Evolutionary conservation across 2,797 vertebrate species (phyloP).

Genomic region (Sciurus vulgaris): DNA sequence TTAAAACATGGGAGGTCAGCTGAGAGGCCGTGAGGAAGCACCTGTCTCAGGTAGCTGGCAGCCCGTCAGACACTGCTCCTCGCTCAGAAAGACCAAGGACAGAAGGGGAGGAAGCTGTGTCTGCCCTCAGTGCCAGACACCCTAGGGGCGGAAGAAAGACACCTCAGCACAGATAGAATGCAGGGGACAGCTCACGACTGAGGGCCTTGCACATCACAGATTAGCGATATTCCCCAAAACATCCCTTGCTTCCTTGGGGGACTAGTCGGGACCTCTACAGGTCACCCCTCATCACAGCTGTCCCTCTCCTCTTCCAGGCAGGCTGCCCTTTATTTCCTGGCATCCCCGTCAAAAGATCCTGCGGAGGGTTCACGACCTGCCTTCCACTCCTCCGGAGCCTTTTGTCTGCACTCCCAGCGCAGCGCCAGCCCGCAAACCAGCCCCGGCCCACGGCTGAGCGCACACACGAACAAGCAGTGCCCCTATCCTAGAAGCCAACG

Average conservation of each 20-base stretch:
- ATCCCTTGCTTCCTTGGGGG: not conserved
- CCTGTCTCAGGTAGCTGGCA: not conserved
- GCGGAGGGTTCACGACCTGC: not conserved
- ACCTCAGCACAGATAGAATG: too few species aligned
- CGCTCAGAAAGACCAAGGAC: rapidly evolving
- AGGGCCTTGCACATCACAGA: rapidly evolving
- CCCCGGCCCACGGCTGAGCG: not conserved
- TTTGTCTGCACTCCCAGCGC: not conserved
- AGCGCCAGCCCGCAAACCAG: not conserved
- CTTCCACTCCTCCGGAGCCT: rapidly evolving
- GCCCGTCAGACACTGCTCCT: rapidly evolving
- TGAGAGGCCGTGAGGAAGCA: not conserved
- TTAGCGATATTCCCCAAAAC: not conserved
- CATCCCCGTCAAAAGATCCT: not conserved
- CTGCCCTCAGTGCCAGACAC: too few species aligned
- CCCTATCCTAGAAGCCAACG: not conserved
- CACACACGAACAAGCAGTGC: rapidly evolving
- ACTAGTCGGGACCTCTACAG: not conserved
- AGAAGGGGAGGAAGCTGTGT: rapidly evolving
- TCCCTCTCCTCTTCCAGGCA: not conserved
- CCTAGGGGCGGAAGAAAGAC: not conserved
- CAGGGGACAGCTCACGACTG: rapidly evolving
- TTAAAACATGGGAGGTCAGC: too few species aligned
- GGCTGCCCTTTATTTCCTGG: not conserved
- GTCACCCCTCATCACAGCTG: rapidly evolving